A percentile compares a stretch with the other conserved stretches of the same genome.
Conservation (phyloP, 2,797 vertebrate species). For the Mormyrops boulengeri region DNA sequence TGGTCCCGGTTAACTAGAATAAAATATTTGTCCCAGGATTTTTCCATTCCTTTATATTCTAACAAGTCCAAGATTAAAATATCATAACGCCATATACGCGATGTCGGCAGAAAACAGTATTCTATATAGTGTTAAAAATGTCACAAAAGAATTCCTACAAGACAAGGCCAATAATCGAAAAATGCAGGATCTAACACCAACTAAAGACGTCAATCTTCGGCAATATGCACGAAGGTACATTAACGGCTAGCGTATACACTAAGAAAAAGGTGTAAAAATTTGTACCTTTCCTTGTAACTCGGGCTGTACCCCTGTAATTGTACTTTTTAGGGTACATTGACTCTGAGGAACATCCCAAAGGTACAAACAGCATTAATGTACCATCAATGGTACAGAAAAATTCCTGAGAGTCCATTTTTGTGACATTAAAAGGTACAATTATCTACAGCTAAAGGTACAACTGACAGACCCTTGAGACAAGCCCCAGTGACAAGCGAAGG, state of each 20-base stretch:
- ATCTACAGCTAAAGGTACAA: neutral
- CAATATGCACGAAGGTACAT: neutral
- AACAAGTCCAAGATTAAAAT: conserved; percentile 27
- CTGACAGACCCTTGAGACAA: neutral
- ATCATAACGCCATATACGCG: conserved; percentile 17
- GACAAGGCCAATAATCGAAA: conserved; percentile 1
- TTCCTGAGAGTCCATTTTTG: neutral
- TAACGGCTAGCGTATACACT: neutral
- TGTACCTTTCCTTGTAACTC: neutral
- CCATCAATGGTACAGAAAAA: neutral
- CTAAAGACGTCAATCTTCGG: neutral
- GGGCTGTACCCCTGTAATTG: neutral
- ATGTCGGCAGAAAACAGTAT: neutral
- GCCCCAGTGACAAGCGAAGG: neutral
- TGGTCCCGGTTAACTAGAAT: conserved; percentile 55
- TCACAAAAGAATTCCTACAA: conserved; percentile 13
- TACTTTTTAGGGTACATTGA: neutral
- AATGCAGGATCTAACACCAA: neutral
- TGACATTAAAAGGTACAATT: neutral
- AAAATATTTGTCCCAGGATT: conserved; percentile 55
- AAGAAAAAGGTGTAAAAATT: neutral
- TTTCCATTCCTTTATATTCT: conserved; percentile 36
- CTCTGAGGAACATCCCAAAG: neutral
- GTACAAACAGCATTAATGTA: neutral
- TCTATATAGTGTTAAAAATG: conserved; percentile 15